These are phyloP conservation scores for Aselliscus stoliczkanus DNA, from an alignment of 2,797 vertebrate genomes.

Conservation along the genomic window DNA sequence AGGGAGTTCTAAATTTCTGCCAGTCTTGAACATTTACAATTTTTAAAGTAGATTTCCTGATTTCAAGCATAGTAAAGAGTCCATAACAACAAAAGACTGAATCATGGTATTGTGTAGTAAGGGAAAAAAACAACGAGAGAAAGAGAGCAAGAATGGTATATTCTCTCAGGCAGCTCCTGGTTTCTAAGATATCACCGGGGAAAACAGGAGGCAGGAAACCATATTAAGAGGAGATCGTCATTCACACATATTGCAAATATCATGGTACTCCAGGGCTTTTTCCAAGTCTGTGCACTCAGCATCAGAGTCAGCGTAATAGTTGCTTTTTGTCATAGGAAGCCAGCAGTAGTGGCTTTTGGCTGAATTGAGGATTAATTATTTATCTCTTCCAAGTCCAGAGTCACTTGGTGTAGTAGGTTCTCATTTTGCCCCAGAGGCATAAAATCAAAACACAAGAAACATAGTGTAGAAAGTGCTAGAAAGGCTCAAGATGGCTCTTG, in stretches of 20 bases:
- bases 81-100: not conserved
- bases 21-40: not conserved
- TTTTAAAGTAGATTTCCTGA: not conserved
- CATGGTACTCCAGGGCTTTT: not conserved
- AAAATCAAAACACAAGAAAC: not conserved
- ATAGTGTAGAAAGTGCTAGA: not conserved
- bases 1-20: not conserved
- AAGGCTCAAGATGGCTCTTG: not conserved
- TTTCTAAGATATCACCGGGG: not conserved
- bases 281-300: not conserved
- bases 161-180: not conserved
- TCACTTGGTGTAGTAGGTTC: not conserved
- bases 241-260: constrained; percentile 17
- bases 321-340: constrained; percentile 35
- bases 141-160: not conserved
- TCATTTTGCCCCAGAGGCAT: constrained; percentile 17
- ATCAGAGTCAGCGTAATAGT: not conserved
- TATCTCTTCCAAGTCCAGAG: constrained; percentile 14
- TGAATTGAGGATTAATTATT: constrained; percentile 63
- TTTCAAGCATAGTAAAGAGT: not conserved
- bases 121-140: not conserved
- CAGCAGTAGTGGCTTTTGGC: constrained; percentile 13
- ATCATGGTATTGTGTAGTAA: not conserved
- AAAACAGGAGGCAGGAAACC: not conserved
- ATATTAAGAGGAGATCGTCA: not conserved